Conservation (phyloP, 2,888 invertebrate genomes). For the Vanessa cardui region DNA sequence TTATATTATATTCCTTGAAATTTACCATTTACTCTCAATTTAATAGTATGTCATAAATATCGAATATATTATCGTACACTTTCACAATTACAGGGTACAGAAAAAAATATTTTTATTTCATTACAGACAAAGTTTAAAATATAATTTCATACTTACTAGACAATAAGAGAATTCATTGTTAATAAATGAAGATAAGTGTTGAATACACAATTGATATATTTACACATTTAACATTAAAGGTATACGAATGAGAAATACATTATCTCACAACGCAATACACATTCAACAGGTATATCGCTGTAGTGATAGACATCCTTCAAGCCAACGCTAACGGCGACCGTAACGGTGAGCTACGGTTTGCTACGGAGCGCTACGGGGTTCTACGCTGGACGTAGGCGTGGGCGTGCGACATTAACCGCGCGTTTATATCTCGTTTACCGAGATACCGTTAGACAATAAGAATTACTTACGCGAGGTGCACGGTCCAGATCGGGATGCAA, state of each 20-base stretch:
- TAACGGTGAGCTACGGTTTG: constrained; percentile 31
- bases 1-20: not conserved
- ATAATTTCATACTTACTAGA: too few relatives aligned
- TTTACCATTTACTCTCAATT: not conserved
- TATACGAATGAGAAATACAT: constrained; percentile 34
- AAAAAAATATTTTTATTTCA: too few relatives aligned
- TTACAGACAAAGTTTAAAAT: too few relatives aligned
- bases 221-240: not conserved
- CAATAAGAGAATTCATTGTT: too few relatives aligned
- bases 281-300: constrained; percentile 70
- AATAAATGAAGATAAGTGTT: too few relatives aligned
- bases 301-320: constrained; percentile 58
- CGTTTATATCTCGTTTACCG: constrained; percentile 43
- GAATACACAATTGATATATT: not conserved
- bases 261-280: constrained; percentile 56
- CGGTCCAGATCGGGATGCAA: constrained; percentile 48
- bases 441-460: constrained; percentile 57
- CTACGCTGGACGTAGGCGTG: constrained; percentile 30
- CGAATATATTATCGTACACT: too few relatives aligned
- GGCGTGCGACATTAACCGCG: constrained; percentile 35
- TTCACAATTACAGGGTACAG: too few relatives aligned
- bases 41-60: too few relatives aligned
- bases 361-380: constrained; percentile 16
- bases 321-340: constrained; percentile 45
- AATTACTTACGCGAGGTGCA: constrained; percentile 68